Percentiles rank a stretch among this genome's conserved stretches.
These are phyloP conservation scores for Psammodynastes pulverulentus DNA, from an alignment of 2,113 vertebrate species.

Conservation along the genomic window DNA sequence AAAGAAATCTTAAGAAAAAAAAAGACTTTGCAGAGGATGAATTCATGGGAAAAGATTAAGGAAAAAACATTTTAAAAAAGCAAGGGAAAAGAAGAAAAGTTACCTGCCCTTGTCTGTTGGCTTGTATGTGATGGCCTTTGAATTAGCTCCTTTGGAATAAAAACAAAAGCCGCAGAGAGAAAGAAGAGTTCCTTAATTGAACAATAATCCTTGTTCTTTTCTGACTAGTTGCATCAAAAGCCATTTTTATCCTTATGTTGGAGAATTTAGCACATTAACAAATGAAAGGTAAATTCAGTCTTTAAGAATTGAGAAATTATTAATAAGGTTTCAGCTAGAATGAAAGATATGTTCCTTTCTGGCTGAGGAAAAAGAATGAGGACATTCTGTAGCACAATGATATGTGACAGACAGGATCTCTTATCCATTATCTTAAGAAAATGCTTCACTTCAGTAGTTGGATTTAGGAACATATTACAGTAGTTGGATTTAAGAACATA, in stretches of 20 bases:
- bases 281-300: background rate
- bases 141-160: background rate
- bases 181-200: background rate
- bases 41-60: background rate
- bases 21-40: background rate
- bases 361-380: background rate
- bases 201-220: background rate
- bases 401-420: background rate
- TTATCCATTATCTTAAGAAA: background rate
- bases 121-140: background rate
- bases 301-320: background rate
- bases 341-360: background rate
- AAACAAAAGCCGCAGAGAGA: background rate
- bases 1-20: background rate
- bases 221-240: background rate
- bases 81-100: background rate
- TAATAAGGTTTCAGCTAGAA: background rate
- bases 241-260: background rate
- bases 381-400: background rate
- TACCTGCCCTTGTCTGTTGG: background rate
- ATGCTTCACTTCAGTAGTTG: background rate
- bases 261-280: background rate
- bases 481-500: background rate
- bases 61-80: background rate
- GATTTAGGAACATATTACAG: background rate